Evolutionary conservation across 2,113 vertebrate species (phyloP).

Genomic region (Odontophorus gujanensis): DNA sequence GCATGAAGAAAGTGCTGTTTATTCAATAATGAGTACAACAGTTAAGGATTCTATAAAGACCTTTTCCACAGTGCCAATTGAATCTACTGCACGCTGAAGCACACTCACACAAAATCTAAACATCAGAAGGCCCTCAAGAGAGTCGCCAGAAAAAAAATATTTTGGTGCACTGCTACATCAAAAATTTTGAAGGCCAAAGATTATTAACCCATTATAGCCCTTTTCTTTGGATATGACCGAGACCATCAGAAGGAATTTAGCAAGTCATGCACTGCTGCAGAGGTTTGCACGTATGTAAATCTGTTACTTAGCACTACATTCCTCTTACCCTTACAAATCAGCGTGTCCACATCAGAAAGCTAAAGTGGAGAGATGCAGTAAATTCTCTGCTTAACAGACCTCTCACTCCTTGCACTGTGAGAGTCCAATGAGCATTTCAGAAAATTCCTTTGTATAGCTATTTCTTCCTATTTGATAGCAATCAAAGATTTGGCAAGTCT

Average conservation of each 20-base stretch:
- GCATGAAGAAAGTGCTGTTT: constrained; percentile 23
- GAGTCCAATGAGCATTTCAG: background rate
- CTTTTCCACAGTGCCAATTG: constrained; percentile 45
- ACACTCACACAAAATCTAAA: constrained; percentile 29
- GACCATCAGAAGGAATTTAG: background rate
- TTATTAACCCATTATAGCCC: background rate
- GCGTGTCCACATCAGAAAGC: background rate
- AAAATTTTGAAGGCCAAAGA: constrained; percentile 32
- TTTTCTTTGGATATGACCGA: background rate
- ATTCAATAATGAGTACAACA: constrained; percentile 44
- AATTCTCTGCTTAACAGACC: background rate
- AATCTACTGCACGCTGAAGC: constrained; percentile 63
- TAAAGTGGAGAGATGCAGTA: background rate
- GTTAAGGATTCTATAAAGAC: constrained; percentile 56
- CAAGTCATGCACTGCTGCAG: background rate
- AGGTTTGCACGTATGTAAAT: background rate
- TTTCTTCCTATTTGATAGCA: background rate
- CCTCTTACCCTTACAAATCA: background rate
- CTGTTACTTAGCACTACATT: background rate
- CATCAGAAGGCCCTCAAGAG: constrained; percentile 38
- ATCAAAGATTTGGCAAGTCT: background rate
- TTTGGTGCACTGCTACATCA: constrained; percentile 25
- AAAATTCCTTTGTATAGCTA: background rate
- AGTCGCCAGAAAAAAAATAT: constrained; percentile 23
- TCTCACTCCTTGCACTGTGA: background rate